Base-by-base conservation (phyloP, 2,888 invertebrate species). In the Phyto melanocephala region DNA sequence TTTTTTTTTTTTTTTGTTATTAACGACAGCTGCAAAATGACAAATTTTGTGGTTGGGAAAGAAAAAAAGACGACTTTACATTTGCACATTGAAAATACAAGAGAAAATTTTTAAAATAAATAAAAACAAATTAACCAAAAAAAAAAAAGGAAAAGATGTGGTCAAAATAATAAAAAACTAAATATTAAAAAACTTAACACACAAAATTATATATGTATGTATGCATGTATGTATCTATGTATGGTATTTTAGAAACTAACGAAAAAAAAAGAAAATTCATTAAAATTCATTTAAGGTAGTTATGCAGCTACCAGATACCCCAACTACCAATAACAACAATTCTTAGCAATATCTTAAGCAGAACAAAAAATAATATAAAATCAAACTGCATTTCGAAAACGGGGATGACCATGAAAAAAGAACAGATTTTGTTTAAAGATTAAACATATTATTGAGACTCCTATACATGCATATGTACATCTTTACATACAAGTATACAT, bases 401-500 rank as follows among this genome's bases (percentile, higher is more conserved):
- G 50, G 58, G 75, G 79, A 75, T 82, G 82, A 71, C 82, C 82
- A 71, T 82, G 82, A 82, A 79, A 82, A 79, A 75, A 68, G 28
- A 63, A 22, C 28, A 65, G 75, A 75, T 65, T 65, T 35, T 33
- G 11, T 28, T 13, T 2, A 7, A 45, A 15, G 45, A 45, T 45
- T 45, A 45, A 15, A 47, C 11, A 47, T 47, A 47, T 47, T 47
- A 20, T 47, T 47, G 47, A 10, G 2, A 45, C 45, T 47, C 17
- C 8, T 35, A 33, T 1, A 56, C 8, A 35, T 35, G 3, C 6
- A 28, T n/a, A n/a, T n/a, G n/a, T n/a, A n/a, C n/a, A n/a, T n/a
- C n/a, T n/a, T n/a, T n/a, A n/a, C n/a, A n/a, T n/a, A n/a, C n/a
- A n/a, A n/a, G n/a, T n/a, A n/a, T n/a, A n/a, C n/a, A n/a, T n/a